Conservation (phyloP, 2,113 vertebrate species). For the Tympanuchus pallidicinctus region DNA sequence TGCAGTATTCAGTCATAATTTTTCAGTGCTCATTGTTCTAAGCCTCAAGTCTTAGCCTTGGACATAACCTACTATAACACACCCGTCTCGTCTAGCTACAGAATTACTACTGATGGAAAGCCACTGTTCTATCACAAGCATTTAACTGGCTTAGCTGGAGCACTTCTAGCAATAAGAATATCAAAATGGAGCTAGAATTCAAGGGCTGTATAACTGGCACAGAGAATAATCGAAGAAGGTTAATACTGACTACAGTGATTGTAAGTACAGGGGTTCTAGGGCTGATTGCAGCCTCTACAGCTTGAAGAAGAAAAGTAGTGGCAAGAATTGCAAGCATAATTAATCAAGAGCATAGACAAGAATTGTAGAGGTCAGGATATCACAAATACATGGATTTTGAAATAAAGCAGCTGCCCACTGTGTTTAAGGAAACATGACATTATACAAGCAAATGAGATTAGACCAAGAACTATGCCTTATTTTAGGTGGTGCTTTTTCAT, state of each 20-base stretch:
- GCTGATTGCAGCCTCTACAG: not conserved
- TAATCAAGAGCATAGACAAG: not conserved
- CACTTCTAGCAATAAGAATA: not conserved
- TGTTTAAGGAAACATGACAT: not conserved
- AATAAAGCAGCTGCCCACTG: not conserved
- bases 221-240: not conserved
- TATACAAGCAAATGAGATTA: conserved; percentile 16
- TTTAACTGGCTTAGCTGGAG: not conserved
- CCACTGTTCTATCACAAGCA: not conserved
- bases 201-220: not conserved
- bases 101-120: not conserved
- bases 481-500: not conserved
- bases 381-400: not conserved
- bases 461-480: not conserved
- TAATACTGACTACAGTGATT: not conserved
- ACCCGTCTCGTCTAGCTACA: not conserved
- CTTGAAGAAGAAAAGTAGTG: not conserved
- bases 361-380: not conserved
- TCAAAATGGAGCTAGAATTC: not conserved
- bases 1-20: not conserved
- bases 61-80: not conserved
- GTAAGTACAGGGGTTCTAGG: not conserved
- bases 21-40: not conserved
- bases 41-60: not conserved
- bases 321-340: not conserved